These are phyloP conservation scores for Ceratina australensis DNA, from an alignment of 1,140 invertebrate species.

Conservation along the genomic window DNA sequence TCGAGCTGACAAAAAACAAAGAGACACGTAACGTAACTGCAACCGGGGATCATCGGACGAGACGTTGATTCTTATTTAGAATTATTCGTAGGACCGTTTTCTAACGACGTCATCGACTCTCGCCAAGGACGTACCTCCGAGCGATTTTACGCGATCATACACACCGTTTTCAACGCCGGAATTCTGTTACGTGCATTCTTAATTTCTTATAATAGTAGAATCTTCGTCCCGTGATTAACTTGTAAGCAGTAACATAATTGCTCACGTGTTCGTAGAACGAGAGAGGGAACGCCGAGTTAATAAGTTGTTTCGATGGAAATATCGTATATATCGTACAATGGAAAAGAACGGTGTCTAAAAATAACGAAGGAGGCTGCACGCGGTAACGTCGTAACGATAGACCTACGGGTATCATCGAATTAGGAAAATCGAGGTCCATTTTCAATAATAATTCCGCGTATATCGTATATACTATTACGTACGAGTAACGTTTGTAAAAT, in stretches of 20 bases:
- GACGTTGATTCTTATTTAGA: too few relatives aligned
- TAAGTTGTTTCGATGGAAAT: not conserved
- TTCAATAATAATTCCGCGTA: conserved; percentile 11
- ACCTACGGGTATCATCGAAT: not conserved
- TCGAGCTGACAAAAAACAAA: too few relatives aligned
- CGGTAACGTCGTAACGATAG: not conserved
- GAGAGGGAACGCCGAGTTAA: not conserved
- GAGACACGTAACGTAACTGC: too few relatives aligned
- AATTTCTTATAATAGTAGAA: not conserved
- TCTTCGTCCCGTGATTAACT: not conserved
- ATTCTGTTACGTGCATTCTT: too few relatives aligned
- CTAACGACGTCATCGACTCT: not conserved
- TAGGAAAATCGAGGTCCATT: not conserved
- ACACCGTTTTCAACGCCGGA: not conserved
- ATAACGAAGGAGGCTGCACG: too few relatives aligned
- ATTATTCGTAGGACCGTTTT: not conserved
- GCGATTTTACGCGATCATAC: conserved; percentile 9
- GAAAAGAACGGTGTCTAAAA: not conserved
- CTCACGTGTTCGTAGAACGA: not conserved
- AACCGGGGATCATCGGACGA: too few relatives aligned
- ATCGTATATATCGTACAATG: not conserved
- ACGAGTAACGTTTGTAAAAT: too few relatives aligned
- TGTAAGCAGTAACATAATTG: not conserved
- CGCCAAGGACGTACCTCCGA: not conserved
- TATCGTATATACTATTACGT: not conserved